These are phyloP conservation scores for Oxyruncus cristatus DNA, from an alignment of 2,113 vertebrate genomes.

Conservation along the genomic window DNA sequence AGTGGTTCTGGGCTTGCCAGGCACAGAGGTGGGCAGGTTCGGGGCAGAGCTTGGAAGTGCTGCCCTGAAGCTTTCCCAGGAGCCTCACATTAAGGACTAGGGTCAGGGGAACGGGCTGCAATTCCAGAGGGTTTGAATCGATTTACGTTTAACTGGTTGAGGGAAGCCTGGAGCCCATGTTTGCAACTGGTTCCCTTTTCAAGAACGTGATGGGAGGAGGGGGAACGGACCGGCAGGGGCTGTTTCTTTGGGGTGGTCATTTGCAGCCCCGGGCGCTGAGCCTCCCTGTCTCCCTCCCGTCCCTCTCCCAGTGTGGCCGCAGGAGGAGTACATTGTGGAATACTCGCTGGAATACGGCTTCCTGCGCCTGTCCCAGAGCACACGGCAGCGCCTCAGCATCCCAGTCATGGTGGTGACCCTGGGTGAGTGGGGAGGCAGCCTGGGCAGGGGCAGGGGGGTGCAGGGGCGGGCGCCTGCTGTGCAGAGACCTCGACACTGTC, in stretches of 20 bases:
- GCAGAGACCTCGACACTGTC: background rate
- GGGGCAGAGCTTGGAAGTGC: background rate
- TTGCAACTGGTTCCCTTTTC: background rate
- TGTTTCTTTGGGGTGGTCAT: background rate
- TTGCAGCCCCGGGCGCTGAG: background rate
- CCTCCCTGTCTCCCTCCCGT: background rate
- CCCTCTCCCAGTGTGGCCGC: conserved; percentile 84
- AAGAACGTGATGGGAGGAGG: background rate
- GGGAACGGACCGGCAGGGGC: background rate
- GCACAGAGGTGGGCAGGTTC: background rate
- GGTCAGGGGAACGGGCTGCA: background rate
- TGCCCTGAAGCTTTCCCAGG: background rate
- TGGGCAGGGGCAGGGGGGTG: background rate
- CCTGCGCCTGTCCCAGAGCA: conserved; percentile 92
- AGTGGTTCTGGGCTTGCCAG: background rate
- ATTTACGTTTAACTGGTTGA: background rate
- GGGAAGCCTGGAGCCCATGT: background rate
- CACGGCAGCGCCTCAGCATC: conserved; percentile 92
- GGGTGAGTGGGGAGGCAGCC: conserved; percentile 76
- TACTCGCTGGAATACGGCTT: conserved; percentile 97
- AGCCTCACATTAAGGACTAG: background rate
- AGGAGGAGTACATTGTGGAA: conserved; percentile 97
- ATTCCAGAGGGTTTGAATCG: background rate
- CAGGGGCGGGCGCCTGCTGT: background rate
- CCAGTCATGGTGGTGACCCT: conserved; percentile 97